Conservation (phyloP, 2,797 vertebrate species). For the Typhlichthys eigenmanni region DNA sequence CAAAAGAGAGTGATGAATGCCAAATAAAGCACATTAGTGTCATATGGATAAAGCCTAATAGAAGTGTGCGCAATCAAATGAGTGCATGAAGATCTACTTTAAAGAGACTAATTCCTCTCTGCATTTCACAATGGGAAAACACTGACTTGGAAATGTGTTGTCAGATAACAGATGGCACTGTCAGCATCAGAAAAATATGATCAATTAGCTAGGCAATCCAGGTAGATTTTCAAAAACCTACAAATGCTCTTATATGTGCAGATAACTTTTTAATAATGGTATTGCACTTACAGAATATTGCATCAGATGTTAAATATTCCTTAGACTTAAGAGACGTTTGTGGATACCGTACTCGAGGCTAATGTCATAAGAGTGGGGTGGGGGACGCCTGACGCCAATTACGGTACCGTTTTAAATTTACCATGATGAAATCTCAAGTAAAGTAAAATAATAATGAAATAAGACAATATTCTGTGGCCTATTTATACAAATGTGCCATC, state of each 20-base stretch:
- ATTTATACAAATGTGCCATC: no score
- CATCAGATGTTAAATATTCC: slow-evolving; percentile 2
- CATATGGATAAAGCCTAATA: neutral
- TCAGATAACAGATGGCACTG: neutral
- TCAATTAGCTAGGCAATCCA: neutral
- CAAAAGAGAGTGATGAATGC: slow-evolving; percentile 84
- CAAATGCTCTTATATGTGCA: neutral
- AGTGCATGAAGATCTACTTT: neutral
- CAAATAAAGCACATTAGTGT: slow-evolving; percentile 60
- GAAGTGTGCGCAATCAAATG: slow-evolving; percentile 4
- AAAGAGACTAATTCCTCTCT: slow-evolving; percentile 9
- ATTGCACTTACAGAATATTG: neutral
- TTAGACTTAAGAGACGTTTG: neutral
- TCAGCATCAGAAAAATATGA: neutral
- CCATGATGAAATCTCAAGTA: no score
- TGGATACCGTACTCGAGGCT: neutral
- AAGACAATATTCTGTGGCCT: no score
- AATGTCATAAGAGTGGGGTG: neutral
- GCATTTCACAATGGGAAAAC: neutral
- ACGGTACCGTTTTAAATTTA: no score
- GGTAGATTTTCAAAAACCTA: neutral
- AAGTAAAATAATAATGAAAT: no score
- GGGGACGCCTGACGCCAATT: no score
- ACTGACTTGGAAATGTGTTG: neutral
- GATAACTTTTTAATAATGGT: no score